Evolutionary conservation across 2,113 vertebrate species (phyloP).

Genomic region (Salminus brasiliensis): DNA sequence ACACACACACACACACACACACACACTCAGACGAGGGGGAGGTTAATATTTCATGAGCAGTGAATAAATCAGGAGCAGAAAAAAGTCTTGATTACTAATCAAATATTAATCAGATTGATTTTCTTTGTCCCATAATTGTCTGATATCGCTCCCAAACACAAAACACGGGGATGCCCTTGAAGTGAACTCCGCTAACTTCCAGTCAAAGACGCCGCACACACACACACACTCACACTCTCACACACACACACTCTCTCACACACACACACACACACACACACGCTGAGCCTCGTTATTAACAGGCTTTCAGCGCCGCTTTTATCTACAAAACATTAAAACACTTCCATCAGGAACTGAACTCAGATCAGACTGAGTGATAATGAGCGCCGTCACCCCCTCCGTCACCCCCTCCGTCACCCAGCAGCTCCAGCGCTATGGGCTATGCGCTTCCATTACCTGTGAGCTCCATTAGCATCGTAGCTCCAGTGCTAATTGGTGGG

Average conservation of each 20-base stretch:
- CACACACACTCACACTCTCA: neutral
- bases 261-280: neutral
- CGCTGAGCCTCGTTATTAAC: neutral
- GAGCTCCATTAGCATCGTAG: too few relatives aligned
- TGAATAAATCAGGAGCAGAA: neutral
- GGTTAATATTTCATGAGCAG: neutral
- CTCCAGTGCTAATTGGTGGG: too few relatives aligned
- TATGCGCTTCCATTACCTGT: too few relatives aligned
- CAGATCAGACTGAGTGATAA: neutral
- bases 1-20: neutral
- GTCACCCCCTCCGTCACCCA: too few relatives aligned
- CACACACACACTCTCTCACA: neutral
- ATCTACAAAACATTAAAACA: neutral
- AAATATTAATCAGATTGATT: neutral
- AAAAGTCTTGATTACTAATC: constrained; percentile 7
- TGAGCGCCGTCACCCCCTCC: neutral
- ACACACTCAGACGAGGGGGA: too few relatives aligned
- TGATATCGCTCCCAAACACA: neutral
- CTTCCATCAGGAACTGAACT: neutral
- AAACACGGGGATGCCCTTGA: neutral
- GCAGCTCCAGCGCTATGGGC: too few relatives aligned
- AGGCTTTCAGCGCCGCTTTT: neutral
- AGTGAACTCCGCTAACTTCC: neutral
- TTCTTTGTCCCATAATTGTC: constrained; percentile 32
- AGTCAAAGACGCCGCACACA: neutral